Evolutionary conservation across 1,140 invertebrate species (phyloP), one percentile per base, ranked within the genome.

Genomic region (Coptotermes formosanus): DNA sequence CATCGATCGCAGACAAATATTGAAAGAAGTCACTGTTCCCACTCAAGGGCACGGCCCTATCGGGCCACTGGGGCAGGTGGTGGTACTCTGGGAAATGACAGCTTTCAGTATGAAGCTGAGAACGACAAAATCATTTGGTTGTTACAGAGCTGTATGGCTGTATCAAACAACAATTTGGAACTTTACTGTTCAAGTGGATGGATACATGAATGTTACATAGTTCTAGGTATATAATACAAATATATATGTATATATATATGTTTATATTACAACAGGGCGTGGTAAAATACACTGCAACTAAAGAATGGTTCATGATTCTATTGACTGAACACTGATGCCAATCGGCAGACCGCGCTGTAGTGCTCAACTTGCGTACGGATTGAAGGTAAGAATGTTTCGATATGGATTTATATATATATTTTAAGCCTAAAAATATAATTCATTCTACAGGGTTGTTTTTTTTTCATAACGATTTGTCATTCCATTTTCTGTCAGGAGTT

Each of bases 221-320:
- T 75, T 75, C 64, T 75, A 75, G 64, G 64, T 75, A 75, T 75
- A 75, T 75, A 75, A 75, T 75, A 75, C 64, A 75, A 75, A 75
- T 75, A 75, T 75, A 75, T 75, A 75, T 75, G 64, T 75, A 75
- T 75, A 75, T 75, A 69, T n/a, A 4, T 38, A 38, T 38, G 38
- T 38, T 2, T 38, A 4, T 75, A 75, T 75, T 75, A 75, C 64
- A 75, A 75, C 30, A 75, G 19, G 30, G 64, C 64, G 64, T 75
- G 64, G 64, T 75, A 75, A 75, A 75, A 75, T 16, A 75, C 64
- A 25, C n/a, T 75, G 64, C 64, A 75, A 30, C 25, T n/a, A 75
- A 30, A 75, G 1, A n/a, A 30, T 75, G 64, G 25, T 75, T 75
- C 8, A 75, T 9, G 25, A 25, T 30, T 75, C 9, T 30, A 6